Base-by-base conservation (phyloP, 2,113 vertebrate genomes). In the Otus sunia region DNA sequence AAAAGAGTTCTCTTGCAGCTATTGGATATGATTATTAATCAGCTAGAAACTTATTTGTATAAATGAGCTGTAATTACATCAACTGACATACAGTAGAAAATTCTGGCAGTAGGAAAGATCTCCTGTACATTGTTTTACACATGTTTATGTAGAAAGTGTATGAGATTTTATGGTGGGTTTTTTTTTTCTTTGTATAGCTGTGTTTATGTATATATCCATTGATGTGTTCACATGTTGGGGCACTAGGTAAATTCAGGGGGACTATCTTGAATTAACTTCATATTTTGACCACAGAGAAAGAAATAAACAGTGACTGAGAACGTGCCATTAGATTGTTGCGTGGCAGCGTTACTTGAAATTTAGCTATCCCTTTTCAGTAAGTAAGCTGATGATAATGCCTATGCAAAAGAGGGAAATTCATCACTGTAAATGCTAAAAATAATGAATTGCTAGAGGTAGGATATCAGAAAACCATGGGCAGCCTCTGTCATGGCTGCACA, bases 61-160 rank as follows among this genome's bases (percentile, higher is more conserved):
- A 80, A 90, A 72, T 58, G 55, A 27, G 7, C 11, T 69, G 10
- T 32, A 59, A 45, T n/a, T n/a, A 52, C 36, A 56, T 81, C 29
- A 60, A 9, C 22, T 91, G 10, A 5, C 37, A 60, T 21, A 26
- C 4, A 69, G 19, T 34, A 95, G 85, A 85, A 96, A 96, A 95
- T 77, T 81, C 66, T 92, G 76, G 32, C 83, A 86, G 88, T 72
- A 83, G 79, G 88, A 93, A 96, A 92, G 43, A 72, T 94, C 91
- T 97, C 80, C 80, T 97, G 90, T 82, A 76, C 36, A 56, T 94
- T 94, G 52, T 34, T 41, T 93, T 97, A 56, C 11, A 18, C 3
- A 3, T 5, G 13, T 37, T 2, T 6, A 13, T 20, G 13, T 14
- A 41, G 20, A 45, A 8, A 50, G 15, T 27, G 9, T 10, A 26